Percentiles rank a stretch among this genome's conserved stretches.
Conservation (phyloP, 2,888 invertebrate species). For the Mesorhabditis spiculigera region DNA sequence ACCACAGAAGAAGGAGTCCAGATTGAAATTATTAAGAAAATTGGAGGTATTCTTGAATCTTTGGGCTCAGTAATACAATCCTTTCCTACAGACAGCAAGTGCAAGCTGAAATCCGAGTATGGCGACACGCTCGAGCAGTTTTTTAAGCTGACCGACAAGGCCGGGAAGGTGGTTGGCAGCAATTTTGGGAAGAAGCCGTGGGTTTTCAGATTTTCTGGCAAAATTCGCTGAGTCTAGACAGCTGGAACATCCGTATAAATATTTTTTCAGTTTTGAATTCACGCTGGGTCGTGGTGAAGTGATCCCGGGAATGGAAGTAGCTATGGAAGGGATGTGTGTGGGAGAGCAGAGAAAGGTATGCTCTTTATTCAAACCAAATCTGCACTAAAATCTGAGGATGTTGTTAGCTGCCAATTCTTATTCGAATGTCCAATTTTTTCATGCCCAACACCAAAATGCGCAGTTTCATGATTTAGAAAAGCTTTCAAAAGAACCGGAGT, state of each 20-base stretch:
- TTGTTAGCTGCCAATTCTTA: no score
- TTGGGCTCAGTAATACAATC: not conserved
- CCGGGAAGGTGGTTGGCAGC: slow-evolving; percentile 53
- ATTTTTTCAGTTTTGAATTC: slow-evolving; percentile 41
- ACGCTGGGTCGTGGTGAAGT: slow-evolving; percentile 50
- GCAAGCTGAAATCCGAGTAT: slow-evolving; percentile 46
- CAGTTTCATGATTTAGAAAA: no score
- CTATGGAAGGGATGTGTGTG: slow-evolving; percentile 50
- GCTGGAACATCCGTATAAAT: not conserved
- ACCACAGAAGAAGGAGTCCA: slow-evolving; percentile 54
- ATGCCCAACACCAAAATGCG: no score
- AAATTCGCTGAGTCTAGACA: not conserved
- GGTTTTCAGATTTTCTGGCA: slow-evolving; percentile 7
- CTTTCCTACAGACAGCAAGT: slow-evolving; percentile 42
- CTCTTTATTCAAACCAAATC: not conserved
- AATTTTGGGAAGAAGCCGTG: slow-evolving; percentile 54
- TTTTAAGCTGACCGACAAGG: slow-evolving; percentile 52
- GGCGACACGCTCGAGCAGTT: slow-evolving; percentile 56
- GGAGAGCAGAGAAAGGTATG: slow-evolving; percentile 48
- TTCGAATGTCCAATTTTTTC: no score
- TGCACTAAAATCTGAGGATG: not conserved
- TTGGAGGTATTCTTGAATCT: slow-evolving; percentile 35
- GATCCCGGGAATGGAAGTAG: slow-evolving; percentile 52
- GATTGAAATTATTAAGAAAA: slow-evolving; percentile 57
- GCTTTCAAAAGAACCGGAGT: no score